These are phyloP conservation scores for Todiramphus saurophagus DNA, from an alignment of 2,113 vertebrate species.

Conservation along the genomic window DNA sequence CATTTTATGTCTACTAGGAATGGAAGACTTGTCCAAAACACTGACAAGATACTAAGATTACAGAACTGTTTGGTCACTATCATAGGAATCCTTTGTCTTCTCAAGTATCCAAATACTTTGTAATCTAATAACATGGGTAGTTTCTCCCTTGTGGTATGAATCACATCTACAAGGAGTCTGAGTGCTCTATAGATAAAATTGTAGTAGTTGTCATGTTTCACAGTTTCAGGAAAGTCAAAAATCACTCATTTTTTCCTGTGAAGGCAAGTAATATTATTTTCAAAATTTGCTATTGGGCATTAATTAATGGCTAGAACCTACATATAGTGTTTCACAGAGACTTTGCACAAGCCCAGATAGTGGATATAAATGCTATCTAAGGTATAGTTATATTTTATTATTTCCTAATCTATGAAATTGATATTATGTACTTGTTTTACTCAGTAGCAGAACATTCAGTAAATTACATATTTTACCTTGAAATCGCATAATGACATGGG, in stretches of 20 bases:
- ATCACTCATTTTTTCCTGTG: not conserved
- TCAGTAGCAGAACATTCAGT: not conserved
- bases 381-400: not conserved
- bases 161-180: not conserved
- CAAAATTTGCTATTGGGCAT: not conserved
- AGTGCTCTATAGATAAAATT: not conserved
- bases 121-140: not conserved
- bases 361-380: not conserved
- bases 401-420: not conserved
- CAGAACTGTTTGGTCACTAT: not conserved
- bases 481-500: not conserved
- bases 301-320: not conserved
- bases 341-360: not conserved
- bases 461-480: not conserved
- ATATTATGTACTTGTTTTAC: not conserved
- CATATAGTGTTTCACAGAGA: not conserved
- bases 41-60: not conserved
- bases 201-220: not conserved
- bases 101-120: not conserved
- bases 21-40: not conserved
- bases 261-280: not conserved
- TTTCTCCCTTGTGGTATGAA: not conserved
- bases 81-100: not conserved
- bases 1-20: not conserved
- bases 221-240: not conserved